Evolutionary conservation across 2,113 vertebrate species (phyloP), one percentile per base, ranked within the genome.

Genomic region (Pantherophis guttatus): DNA sequence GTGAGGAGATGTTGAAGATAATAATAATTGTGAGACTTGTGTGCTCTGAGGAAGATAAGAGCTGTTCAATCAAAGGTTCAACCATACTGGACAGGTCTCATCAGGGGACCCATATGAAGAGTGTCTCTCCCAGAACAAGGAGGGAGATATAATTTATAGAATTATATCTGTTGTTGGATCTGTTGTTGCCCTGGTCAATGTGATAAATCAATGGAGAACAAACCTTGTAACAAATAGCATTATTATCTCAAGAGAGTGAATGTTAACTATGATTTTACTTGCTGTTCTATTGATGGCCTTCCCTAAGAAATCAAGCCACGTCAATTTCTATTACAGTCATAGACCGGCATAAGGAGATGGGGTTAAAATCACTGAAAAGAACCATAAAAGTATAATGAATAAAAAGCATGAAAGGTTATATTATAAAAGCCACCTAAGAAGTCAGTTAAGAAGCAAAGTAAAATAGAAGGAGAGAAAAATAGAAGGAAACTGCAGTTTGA

Each of bases 251-350:
- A 29, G 62, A 65, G 0, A 0, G 19, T 2, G 21, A 44, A 0
- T 17, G 9, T 10, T 12, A 90, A 50, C n/a, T n/a, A 57, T 2
- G 23, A 39, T 0, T 0, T 0, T 12, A n/a, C 7, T 91, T 86
- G 39, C 39, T 44, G 3, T 1, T 8, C 39, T 48, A 70, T 15
- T 1, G 0, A 21, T 33, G 39, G 0, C 59, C 44, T 70, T 89
- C 5, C 24, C 93, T 94, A 39, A 5, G 13, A 75, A 75, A 39
- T 39, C n/a, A 75, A 75, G 5, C 13, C 70, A 75, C 1, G 0
- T 75, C 70, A 17, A 75, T 75, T 75, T 75, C 65, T 75, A 75
- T 75, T 39, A 39, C 70, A 39, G 70, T 39, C 70, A 19, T 19
- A 75, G n/a, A 75, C 70, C 0, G 15, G 70, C 2, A 75, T 75